A percentile compares a stretch with the other conserved stretches of the same genome.
These are phyloP conservation scores for Rhadina sibilatrix DNA, from an alignment of 2,113 vertebrate species.

Conservation along the genomic window DNA sequence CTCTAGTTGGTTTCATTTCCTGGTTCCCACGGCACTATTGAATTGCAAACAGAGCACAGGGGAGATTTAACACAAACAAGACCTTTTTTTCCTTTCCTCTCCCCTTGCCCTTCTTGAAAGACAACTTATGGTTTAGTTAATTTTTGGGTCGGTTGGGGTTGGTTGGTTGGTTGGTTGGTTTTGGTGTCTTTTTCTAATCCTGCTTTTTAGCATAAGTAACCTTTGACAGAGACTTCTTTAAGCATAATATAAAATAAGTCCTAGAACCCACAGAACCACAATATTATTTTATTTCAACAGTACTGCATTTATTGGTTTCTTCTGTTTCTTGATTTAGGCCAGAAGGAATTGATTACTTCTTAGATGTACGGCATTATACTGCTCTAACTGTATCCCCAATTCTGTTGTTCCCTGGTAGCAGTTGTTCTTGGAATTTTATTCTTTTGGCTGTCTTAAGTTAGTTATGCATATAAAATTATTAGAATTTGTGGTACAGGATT, in stretches of 20 bases:
- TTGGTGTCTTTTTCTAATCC: not conserved
- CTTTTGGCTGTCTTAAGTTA: conserved; percentile 28
- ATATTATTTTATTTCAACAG: conserved; percentile 62
- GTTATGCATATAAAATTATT: conserved; percentile 22
- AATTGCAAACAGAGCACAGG: conserved; percentile 18
- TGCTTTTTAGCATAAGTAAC: not conserved
- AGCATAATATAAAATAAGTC: not conserved
- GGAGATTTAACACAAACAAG: conserved; percentile 46
- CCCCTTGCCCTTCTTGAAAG: not conserved
- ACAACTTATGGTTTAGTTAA: not conserved
- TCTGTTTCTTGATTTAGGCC: conserved; percentile 47
- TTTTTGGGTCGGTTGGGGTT: not conserved
- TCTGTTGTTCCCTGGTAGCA: conserved; percentile 1
- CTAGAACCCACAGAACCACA: conserved; percentile 59
- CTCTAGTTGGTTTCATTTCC: conserved; percentile 41
- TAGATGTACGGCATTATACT: not conserved
- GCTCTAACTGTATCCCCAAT: not conserved
- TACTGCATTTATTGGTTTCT: conserved; percentile 54
- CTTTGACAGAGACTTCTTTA: conserved; percentile 11
- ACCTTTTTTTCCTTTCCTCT: not conserved
- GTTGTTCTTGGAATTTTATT: not conserved
- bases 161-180: not conserved
- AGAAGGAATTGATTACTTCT: conserved; percentile 48
- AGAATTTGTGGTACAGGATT: not conserved
- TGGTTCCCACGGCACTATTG: conserved; percentile 45